These are phyloP conservation scores for Euplagia quadripunctaria DNA, from an alignment of 2,888 invertebrate species.

Conservation along the genomic window DNA sequence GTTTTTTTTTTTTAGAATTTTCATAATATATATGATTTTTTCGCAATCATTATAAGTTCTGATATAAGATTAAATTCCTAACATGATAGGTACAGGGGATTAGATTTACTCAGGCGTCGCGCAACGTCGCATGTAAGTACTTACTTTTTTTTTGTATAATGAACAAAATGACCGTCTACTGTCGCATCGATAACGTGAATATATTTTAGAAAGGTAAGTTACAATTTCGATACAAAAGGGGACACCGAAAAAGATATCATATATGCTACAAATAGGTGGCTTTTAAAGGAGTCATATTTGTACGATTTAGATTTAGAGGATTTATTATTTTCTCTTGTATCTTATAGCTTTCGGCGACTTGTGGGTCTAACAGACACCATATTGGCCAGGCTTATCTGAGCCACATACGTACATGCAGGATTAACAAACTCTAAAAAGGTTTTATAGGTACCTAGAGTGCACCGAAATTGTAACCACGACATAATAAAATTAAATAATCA, in stretches of 20 bases:
- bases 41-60: conserved; percentile 47
- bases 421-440: neutral
- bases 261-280: no score
- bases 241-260: neutral
- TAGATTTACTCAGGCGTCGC: conserved; percentile 36
- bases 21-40: conserved; percentile 53
- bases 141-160: conserved; percentile 18
- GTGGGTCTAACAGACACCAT: neutral
- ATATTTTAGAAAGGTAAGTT: conserved; percentile 17
- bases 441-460: neutral
- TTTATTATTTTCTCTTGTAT: neutral
- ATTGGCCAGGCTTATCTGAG: no score
- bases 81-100: conserved; percentile 35
- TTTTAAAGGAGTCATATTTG: no score
- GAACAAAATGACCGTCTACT: conserved; percentile 12
- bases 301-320: neutral
- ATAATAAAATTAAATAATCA: conserved; percentile 19
- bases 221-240: conserved; percentile 22
- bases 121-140: conserved; percentile 42
- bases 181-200: neutral
- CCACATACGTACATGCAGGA: no score
- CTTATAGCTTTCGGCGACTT: neutral
- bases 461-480: conserved; percentile 35
- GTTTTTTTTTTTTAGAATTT: conserved; percentile 71
- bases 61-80: conserved; percentile 44